A percentile compares a stretch with the other conserved stretches of the same genome.
These are phyloP conservation scores for Phoenicopterus ruber DNA, from an alignment of 2,113 vertebrate genomes.

Conservation along the genomic window DNA sequence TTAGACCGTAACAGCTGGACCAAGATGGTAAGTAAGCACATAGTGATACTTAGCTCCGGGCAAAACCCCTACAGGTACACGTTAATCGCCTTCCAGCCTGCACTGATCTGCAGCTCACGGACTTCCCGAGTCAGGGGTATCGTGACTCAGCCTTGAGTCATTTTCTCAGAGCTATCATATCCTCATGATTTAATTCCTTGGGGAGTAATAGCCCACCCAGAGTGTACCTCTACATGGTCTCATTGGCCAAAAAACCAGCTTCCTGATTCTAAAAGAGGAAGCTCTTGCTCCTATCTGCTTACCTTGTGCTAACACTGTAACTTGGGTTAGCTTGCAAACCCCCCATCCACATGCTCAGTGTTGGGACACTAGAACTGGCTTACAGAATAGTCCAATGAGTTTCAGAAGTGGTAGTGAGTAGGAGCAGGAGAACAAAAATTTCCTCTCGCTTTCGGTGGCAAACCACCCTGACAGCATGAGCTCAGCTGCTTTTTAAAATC, in stretches of 20 bases:
- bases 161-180: neutral
- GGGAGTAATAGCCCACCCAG: neutral
- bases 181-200: neutral
- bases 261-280: neutral
- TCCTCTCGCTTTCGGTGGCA: neutral
- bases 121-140: neutral
- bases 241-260: neutral
- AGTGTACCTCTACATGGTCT: neutral
- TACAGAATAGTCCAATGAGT: neutral
- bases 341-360: fast-evolving
- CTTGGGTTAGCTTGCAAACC: neutral
- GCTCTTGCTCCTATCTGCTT: neutral
- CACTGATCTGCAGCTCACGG: neutral
- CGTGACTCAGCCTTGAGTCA: neutral
- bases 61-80: neutral
- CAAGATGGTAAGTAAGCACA: neutral
- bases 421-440: neutral
- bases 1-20: neutral
- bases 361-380: neutral
- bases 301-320: neutral
- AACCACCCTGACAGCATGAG: neutral
- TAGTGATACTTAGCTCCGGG: neutral
- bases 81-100: neutral
- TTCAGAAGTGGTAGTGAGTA: neutral
- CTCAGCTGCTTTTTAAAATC: neutral